phyloP scores from a whole-genome alignment of 2,113 vertebrate species.

The Xenus cinereus region DNA sequence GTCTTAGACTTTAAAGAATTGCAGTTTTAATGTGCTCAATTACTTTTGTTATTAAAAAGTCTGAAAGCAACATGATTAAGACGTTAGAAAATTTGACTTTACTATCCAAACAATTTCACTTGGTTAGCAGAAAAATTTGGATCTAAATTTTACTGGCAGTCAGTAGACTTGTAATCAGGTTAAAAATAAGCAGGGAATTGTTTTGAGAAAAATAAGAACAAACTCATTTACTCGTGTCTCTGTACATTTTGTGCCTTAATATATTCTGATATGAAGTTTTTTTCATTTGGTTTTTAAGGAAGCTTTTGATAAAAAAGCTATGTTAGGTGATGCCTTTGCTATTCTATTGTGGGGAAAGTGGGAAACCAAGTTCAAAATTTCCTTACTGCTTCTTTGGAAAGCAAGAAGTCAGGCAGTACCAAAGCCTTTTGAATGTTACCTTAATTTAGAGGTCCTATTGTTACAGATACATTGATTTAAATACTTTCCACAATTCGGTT shows the following conservation, averaged over 20 bases:
- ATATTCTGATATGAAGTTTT: not conserved
- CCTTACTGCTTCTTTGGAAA: not conserved
- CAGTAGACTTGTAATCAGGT: not conserved
- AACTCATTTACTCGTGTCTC: not conserved
- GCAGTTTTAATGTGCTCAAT: not conserved
- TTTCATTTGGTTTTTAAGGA: not conserved
- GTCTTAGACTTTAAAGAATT: not conserved
- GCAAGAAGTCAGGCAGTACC: not conserved
- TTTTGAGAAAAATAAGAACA: not conserved
- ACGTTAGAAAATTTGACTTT: conserved; percentile 5
- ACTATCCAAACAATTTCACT: not conserved
- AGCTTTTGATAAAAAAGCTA: not conserved
- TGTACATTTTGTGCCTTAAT: not conserved
- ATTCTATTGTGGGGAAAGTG: not conserved
- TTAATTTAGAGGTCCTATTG: not conserved
- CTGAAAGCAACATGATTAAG: conserved; percentile 11
- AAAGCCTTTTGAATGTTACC: not conserved
- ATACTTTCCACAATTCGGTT: not conserved
- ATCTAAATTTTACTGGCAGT: conserved; percentile 12
- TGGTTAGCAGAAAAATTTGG: conserved; percentile 4
- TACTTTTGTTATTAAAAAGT: conserved; percentile 6
- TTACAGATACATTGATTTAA: not conserved
- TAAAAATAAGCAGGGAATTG: conserved; percentile 21
- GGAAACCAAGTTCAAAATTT: not conserved
- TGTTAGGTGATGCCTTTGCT: not conserved